These are phyloP conservation scores for Vannuccia rotundouncinata DNA, from an alignment of 2,888 invertebrate genomes.

Conservation along the genomic window DNA sequence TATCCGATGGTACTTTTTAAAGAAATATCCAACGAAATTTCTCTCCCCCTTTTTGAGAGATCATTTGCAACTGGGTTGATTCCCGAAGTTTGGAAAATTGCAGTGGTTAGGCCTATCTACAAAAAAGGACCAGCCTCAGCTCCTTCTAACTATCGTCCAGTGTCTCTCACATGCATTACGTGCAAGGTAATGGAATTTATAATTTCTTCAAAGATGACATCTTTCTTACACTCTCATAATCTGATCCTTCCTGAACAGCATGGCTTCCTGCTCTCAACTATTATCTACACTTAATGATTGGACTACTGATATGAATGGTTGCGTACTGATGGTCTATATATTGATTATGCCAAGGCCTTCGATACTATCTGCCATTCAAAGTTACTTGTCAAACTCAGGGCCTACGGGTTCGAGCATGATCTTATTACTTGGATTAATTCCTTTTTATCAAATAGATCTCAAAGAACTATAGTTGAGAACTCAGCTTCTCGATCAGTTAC, in stretches of 20 bases:
- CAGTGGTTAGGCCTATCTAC: not conserved
- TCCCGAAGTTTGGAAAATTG: constrained; percentile 27
- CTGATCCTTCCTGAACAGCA: no score
- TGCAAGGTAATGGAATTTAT: constrained; percentile 27
- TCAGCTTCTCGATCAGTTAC: not conserved
- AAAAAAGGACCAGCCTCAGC: not conserved
- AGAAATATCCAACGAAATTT: constrained; percentile 3
- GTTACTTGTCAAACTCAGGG: no score
- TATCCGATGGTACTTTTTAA: not conserved
- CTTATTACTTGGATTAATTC: no score
- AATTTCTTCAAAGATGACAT: not conserved
- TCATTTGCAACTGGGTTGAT: not conserved
- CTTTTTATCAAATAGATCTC: no score
- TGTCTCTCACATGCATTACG: not conserved
- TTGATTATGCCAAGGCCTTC: no score
- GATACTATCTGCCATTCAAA: no score
- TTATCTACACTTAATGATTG: no score
- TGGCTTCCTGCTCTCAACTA: no score
- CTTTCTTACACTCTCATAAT: not conserved
- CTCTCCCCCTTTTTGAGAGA: not conserved
- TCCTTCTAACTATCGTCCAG: constrained; percentile 16
- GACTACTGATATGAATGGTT: no score
- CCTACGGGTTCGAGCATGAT: no score
- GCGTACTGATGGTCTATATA: no score
- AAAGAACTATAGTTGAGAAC: not conserved